Conservation (phyloP, 2,888 invertebrate species). For the Leucozona laternaria region DNA sequence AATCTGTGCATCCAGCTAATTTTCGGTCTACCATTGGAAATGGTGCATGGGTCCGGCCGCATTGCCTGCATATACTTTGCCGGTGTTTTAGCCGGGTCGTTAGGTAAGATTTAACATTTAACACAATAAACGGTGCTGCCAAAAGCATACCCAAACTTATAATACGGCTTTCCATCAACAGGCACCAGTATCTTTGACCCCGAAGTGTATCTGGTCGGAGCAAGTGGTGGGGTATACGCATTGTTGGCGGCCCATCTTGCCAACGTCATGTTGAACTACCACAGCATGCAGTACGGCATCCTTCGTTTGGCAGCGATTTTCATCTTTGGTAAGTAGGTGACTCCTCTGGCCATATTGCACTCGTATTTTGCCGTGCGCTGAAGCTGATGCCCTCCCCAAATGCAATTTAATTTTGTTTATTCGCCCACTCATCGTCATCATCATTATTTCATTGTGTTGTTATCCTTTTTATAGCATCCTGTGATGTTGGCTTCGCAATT, state of each 20-base stretch:
- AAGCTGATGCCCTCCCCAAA: background rate
- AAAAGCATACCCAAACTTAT: background rate
- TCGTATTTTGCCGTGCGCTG: background rate
- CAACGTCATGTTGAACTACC: conserved; percentile 97
- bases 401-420: conserved; percentile 65
- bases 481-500: conserved; percentile 97
- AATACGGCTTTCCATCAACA: conserved; percentile 82
- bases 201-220: conserved; percentile 96
- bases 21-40: conserved; percentile 97
- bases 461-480: conserved; percentile 86
- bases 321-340: conserved; percentile 90
- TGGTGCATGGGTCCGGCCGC: conserved; percentile 97
- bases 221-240: conserved; percentile 99
- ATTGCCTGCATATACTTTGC: conserved; percentile 96
- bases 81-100: conserved; percentile 94
- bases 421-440: conserved; percentile 51
- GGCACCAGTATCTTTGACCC: conserved; percentile 97
- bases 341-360: background rate
- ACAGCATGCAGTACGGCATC: conserved; percentile 97
- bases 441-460: conserved; percentile 26
- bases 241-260: conserved; percentile 97
- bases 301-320: conserved; percentile 95
- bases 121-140: conserved; percentile 21
- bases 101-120: conserved; percentile 80
- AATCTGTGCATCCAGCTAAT: conserved; percentile 96